Evolutionary conservation across 2,888 invertebrate genomes (phyloP), one percentile per base, ranked within the genome.

Genomic region (Acronicta aceris): DNA sequence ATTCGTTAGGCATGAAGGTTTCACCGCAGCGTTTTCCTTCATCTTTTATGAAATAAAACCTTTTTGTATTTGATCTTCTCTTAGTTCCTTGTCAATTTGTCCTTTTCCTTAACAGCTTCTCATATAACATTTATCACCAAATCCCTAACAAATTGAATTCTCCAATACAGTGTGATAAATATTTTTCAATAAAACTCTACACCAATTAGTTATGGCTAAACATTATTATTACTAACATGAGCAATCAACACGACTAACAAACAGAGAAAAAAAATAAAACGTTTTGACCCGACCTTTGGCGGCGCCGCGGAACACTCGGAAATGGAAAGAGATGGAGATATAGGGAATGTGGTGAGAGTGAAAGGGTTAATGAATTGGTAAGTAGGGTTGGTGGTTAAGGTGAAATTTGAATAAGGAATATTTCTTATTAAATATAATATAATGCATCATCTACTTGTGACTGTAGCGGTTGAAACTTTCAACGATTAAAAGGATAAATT

Each of bases 171-270:
- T 60, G 62, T 76, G 71, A 84, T 92, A 86, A 74, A 74, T 77
- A 76, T 74, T 91, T 92, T 89, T 90, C 86, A 94, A 93, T 93
- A 91, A 90, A 91, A 90, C 87, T 90, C 89, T 91, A 91, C 90
- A 92, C 89, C 92, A 93, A 94, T 94, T 93, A 93, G 92, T 88
- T 84, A 79, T 69, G 74, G 81, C 82, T 91, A 93, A 93, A 92
- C 91, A 91, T 92, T 92, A 87, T 94, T 92, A 93, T 94, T 91
- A 93, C 83, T 73, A 81, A 81, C 86, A 81, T 78, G 81, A 85
- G 85, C 89, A 91, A 93, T 92, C 93, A 91, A 87, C 90, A 73
- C 76, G 79, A 81, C 67, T 83, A 88, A 90, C 87, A 91, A 87
- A 90, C 82, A 84, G 74, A 86, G 70, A 82, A 82, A 82, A 36